Evolutionary conservation across 2,888 invertebrate genomes (phyloP), one percentile per base, ranked within the genome.

Genomic region (Argyresthia goedartella): DNA sequence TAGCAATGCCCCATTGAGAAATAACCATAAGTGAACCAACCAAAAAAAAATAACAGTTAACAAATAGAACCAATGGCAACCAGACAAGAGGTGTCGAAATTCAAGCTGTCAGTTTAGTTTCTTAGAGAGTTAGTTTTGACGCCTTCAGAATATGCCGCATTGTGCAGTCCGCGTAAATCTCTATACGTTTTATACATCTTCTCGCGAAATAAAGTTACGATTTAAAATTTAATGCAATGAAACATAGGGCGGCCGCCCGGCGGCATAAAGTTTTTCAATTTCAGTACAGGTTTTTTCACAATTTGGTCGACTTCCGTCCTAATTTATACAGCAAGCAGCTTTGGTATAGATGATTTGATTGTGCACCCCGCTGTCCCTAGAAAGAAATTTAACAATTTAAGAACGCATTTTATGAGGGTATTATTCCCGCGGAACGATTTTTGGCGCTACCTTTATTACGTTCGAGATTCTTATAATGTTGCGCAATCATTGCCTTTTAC

Each of bases 261-360:
- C 25, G 25, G 25, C 16, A 63, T 75, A 72, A 82, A 85, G 75
- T 82, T 85, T 85, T 84, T 81, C 82, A 84, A 84, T 85, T 82
- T 82, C 85, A 84, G 81, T 76, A 66, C 73, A 66, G 66, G 33
- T 73, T 76, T 80, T 55, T 72, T 76, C 74, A 71, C 76, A 77
- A 78, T 81, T 75, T 78, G 66, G 70, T 33, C 68, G 64, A 72
- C 74, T 72, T 74, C 62, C 71, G 61, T 73, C 69, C 74, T 78
- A 80, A 81, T 77, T 80, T 72, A 73, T 78, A 76, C 69, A 71
- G 75, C 76, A 73, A 78, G 70, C 2, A 68, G 74, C 73, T 76
- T 72, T 73, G 66, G 66, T 65, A 71, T 66, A 73, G 71, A 78
- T 78, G 73, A 75, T 79, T 78, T 81, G 73, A 77, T 78, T 76